phyloP scores from a whole-genome alignment of 2,888 invertebrate genomes.

The Trachelus stipa region DNA sequence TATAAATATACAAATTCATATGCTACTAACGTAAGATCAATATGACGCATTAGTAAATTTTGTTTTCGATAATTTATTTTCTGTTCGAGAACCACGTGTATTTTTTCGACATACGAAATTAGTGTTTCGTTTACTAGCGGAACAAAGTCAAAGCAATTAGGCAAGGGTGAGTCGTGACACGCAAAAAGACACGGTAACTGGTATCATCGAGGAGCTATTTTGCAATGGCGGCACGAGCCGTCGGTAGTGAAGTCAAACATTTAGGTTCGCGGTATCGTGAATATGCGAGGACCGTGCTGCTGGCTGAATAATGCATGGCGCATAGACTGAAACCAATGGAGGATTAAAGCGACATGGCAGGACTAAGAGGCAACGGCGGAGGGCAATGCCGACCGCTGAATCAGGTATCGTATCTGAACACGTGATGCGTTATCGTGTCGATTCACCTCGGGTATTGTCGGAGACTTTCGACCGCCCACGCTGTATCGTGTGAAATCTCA shows the following conservation, averaged over 20 bases:
- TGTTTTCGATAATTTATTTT: neutral
- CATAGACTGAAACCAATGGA: slow-evolving; percentile 41
- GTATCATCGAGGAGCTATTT: neutral
- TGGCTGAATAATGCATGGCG: slow-evolving; percentile 43
- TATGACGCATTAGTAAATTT: neutral
- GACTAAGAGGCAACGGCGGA: slow-evolving; percentile 2
- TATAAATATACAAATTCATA: too few species aligned
- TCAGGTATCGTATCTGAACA: slow-evolving; percentile 11
- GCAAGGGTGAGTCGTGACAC: neutral
- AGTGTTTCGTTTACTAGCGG: neutral
- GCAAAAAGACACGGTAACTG: neutral
- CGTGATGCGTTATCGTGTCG: slow-evolving; percentile 8
- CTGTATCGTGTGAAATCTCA: neutral
- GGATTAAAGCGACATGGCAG: slow-evolving; percentile 42
- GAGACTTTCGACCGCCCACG: slow-evolving; percentile 3
- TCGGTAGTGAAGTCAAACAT: slow-evolving; percentile 36
- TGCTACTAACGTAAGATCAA: neutral
- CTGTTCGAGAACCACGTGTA: neutral
- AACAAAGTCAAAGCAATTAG: neutral
- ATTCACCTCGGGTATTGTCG: neutral
- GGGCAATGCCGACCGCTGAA: slow-evolving; percentile 3
- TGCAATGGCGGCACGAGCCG: neutral
- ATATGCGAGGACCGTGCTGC: slow-evolving; percentile 41
- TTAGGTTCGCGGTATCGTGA: slow-evolving; percentile 38
- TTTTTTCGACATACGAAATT: neutral